Percentiles rank a stretch among this genome's conserved stretches.
phyloP scores from a whole-genome alignment of 2,113 vertebrate genomes.

The Peromyscus leucopus region DNA sequence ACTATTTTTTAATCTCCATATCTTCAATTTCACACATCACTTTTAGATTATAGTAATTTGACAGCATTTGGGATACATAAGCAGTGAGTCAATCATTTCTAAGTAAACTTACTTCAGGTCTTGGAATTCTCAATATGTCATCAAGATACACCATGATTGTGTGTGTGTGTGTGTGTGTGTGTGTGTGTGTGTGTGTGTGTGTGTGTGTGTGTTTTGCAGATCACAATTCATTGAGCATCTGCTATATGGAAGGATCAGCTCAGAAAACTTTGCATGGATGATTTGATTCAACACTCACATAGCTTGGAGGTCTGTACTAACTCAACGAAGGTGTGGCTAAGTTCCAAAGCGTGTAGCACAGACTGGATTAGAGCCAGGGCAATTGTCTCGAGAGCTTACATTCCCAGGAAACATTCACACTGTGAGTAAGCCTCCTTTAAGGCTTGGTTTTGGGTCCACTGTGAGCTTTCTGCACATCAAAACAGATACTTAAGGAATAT shows the following conservation, averaged over 20 bases:
- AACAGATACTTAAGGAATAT: not conserved
- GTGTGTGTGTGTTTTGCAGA: not conserved
- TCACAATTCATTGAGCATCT: not conserved
- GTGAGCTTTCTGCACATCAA: conserved; percentile 28
- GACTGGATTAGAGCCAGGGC: not conserved
- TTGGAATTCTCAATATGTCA: not conserved
- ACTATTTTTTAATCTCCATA: not conserved
- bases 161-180: not conserved
- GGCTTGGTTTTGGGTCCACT: not conserved
- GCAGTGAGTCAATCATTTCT: not conserved
- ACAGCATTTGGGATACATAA: not conserved
- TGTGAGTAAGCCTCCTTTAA: not conserved
- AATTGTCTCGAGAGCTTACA: not conserved
- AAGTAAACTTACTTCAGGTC: not conserved
- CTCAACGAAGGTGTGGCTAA: not conserved
- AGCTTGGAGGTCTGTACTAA: not conserved
- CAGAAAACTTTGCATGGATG: not conserved
- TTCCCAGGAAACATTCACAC: not conserved
- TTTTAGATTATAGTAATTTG: not conserved
- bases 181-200: not conserved
- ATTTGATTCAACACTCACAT: not conserved
- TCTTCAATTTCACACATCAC: not conserved
- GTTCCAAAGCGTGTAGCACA: not conserved
- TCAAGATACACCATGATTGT: not conserved
- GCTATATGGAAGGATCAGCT: not conserved